phyloP scores from a whole-genome alignment of 2,888 invertebrate species.

The Anarsia innoxiella region DNA sequence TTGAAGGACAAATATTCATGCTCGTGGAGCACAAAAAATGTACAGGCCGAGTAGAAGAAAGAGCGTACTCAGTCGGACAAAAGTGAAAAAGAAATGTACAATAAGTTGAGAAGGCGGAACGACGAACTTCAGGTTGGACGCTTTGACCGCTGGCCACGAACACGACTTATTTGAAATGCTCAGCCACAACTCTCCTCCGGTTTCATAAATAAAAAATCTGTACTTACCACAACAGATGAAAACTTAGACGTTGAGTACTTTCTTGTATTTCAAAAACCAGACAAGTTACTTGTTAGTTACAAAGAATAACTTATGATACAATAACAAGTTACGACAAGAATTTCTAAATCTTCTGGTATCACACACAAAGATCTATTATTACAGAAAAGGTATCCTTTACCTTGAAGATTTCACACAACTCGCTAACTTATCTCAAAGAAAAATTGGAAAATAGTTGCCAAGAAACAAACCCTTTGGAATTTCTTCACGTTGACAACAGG shows the following conservation, averaged over 20 bases:
- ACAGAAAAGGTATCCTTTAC: too few species aligned
- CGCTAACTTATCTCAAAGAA: too few species aligned
- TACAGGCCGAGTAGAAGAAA: conserved; percentile 37
- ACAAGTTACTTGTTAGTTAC: too few species aligned
- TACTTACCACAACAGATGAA: too few species aligned
- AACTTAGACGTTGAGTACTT: too few species aligned
- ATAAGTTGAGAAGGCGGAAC: conserved; percentile 41
- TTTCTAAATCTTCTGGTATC: too few species aligned
- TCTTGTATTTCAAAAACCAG: too few species aligned
- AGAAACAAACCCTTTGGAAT: neutral
- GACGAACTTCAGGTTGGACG: conserved; percentile 36
- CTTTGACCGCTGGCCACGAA: conserved; percentile 56
- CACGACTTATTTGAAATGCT: conserved; percentile 29
- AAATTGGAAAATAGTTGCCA: conserved; percentile 4
- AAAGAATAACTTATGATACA: too few species aligned
- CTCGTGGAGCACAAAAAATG: conserved; percentile 47
- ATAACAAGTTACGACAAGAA: too few species aligned
- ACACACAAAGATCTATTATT: too few species aligned
- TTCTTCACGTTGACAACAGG: conserved; percentile 1
- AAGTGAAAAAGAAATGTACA: conserved; percentile 30
- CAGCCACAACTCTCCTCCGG: conserved; percentile 13
- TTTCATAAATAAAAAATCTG: too few species aligned
- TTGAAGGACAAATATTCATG: conserved; percentile 48
- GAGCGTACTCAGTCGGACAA: conserved; percentile 33
- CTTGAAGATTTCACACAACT: too few species aligned